Evolutionary conservation across 2,888 invertebrate genomes (phyloP).

Genomic region (Clostera curtula): DNA sequence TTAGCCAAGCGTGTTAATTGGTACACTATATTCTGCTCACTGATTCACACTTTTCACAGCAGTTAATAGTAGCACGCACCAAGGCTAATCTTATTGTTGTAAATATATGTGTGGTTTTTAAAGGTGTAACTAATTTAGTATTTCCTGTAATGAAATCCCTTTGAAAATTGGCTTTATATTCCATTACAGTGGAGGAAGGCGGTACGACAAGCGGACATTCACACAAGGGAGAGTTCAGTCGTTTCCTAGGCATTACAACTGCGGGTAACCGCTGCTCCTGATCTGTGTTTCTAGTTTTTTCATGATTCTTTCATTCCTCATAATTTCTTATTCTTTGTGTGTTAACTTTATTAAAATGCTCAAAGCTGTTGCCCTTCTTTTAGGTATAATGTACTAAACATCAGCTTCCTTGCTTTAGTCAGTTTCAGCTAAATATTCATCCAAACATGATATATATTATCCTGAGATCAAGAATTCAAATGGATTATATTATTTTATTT

Average conservation of each 20-base stretch:
- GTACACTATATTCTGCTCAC: slow-evolving; percentile 42
- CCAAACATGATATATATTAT: no score
- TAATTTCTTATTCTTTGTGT: slow-evolving; percentile 19
- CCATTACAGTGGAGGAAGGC: slow-evolving; percentile 72
- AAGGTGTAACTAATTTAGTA: slow-evolving; percentile 7
- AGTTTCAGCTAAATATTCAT: no score
- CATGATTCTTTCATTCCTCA: slow-evolving; percentile 19
- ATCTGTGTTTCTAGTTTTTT: slow-evolving; percentile 40
- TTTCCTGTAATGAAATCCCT: slow-evolving; percentile 12
- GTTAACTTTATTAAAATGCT: slow-evolving; percentile 14
- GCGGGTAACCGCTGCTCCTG: slow-evolving; percentile 70
- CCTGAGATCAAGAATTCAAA: no score
- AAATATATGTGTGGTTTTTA: slow-evolving; percentile 23
- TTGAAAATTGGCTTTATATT: slow-evolving; percentile 41
- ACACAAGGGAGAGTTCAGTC: slow-evolving; percentile 73
- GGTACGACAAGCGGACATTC: slow-evolving; percentile 58
- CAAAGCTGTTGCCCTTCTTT: slow-evolving; percentile 11
- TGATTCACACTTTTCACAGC: slow-evolving; percentile 44
- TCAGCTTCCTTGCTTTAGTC: no score
- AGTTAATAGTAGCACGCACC: slow-evolving; percentile 43
- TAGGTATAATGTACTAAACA: slow-evolving; percentile 11
- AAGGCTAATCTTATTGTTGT: slow-evolving; percentile 40
- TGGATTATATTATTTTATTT: no score
- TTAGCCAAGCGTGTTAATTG: slow-evolving; percentile 47
- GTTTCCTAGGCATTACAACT: slow-evolving; percentile 81